A percentile compares a stretch with the other conserved stretches of the same genome.
Conservation (phyloP, 2,797 vertebrate species). For the Mus minutoides region DNA sequence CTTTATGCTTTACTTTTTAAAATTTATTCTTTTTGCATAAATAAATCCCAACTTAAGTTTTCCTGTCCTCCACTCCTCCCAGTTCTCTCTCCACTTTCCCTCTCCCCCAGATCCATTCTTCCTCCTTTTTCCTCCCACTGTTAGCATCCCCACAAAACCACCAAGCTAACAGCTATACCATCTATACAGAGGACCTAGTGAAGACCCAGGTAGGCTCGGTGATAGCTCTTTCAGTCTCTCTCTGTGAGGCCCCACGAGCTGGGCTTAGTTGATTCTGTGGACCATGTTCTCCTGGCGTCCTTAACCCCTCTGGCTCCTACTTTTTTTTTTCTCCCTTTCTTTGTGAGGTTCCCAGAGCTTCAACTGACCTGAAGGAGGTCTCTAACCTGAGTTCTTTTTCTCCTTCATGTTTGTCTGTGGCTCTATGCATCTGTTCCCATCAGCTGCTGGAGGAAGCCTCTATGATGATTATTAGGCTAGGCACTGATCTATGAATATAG, state of each 20-base stretch:
- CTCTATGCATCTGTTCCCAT: not conserved
- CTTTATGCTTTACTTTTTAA: not conserved
- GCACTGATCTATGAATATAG: not conserved
- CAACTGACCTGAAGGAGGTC: not conserved
- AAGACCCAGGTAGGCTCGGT: not conserved
- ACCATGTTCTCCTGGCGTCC: not conserved
- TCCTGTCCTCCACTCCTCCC: too few species aligned
- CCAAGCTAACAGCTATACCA: not conserved
- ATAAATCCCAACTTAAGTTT: not conserved
- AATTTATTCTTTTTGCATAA: not conserved
- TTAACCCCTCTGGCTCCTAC: not conserved
- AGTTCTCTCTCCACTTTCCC: not conserved
- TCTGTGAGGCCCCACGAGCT: not conserved
- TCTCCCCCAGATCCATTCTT: not conserved
- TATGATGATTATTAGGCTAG: not conserved
- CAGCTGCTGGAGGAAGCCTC: not conserved
- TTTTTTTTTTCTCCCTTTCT: too few species aligned
- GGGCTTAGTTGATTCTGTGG: not conserved
- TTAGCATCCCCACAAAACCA: not conserved
- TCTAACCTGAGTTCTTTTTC: not conserved
- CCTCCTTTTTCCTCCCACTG: not conserved
- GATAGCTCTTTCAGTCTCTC: not conserved
- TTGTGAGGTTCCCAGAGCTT: not conserved
- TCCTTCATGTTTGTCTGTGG: not conserved
- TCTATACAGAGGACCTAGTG: not conserved